Percentiles rank a stretch among this genome's conserved stretches.
These are phyloP conservation scores for Pseudoips prasinana DNA, from an alignment of 2,888 invertebrate genomes.

Conservation along the genomic window DNA sequence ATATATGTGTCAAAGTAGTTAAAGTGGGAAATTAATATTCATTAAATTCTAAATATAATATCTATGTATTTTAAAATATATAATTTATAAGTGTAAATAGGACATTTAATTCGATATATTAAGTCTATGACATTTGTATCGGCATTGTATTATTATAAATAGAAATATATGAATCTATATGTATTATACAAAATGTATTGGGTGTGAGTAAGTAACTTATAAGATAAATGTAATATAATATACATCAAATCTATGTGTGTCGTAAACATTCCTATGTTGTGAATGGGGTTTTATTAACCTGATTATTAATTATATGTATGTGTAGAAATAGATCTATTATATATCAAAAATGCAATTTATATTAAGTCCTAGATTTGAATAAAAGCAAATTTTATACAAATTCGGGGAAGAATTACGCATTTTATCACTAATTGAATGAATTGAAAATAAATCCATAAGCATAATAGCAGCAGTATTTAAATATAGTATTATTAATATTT, in stretches of 20 bases:
- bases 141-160: conserved; percentile 42
- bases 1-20: conserved; percentile 52
- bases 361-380: conserved; percentile 50
- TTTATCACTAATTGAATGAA: too few species aligned
- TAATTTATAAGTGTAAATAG: conserved; percentile 64
- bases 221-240: conserved; percentile 41
- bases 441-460: too few species aligned
- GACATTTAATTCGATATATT: conserved; percentile 53
- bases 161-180: conserved; percentile 44
- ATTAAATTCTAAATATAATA: conserved; percentile 71
- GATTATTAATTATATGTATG: conserved; percentile 47
- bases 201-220: conserved; percentile 49
- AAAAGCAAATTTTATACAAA: conserved; percentile 57
- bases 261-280: conserved; percentile 73
- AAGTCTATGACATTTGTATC: conserved; percentile 62
- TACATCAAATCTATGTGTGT: conserved; percentile 47
- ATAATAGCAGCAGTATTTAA: too few species aligned
- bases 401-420: conserved; percentile 55
- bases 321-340: conserved; percentile 57
- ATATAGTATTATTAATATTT: too few species aligned
- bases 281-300: conserved; percentile 67
- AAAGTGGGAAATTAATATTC: conserved; percentile 36
- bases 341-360: conserved; percentile 40
- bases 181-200: conserved; percentile 49
- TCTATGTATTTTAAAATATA: conserved; percentile 49